Evolutionary conservation across 2,113 vertebrate species (phyloP), one percentile per base, ranked within the genome.

Genomic region (Colaptes auratus): DNA sequence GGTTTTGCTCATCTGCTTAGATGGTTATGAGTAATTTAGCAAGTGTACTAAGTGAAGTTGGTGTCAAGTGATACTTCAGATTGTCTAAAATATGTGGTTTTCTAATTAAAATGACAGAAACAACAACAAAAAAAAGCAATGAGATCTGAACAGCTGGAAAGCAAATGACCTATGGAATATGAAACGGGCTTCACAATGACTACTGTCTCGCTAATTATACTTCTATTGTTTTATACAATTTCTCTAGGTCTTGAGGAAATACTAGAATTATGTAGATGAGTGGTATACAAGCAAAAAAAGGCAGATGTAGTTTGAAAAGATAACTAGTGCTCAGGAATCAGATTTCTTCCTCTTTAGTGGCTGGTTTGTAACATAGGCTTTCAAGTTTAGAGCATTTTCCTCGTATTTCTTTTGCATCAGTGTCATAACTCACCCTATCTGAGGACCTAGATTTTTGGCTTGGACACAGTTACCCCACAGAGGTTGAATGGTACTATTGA

Each of bases 1-100:
- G 83, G 53, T 63, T 95, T 59, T 1, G 23, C 14, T 64, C 9
- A 1, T 9, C 17, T 70, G 4, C 27, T 63, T 52, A 11, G 6
- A 20, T 60, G 48, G 11, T 46, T 85, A 46, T 12, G 17, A 72
- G 7, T 55, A 81, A 46, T 74, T 67, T 86, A 30, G 14, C 13
- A 75, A 70, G 7, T 0, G 0, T 59, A 39, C 50, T 58, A 53
- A 58, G 4, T 59, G 50, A 31, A 39, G 30, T 0, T 55, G 18
- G 3, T 74, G 52, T 82, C 39, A 66, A 80, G 35, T n/a, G 13
- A 10, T 72, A 24, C 15, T 58, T 33, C 58, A 81, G 14, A 35
- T 3, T 7, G 12, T 63, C 33, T 42, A 50, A 83, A 81, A 36
- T 75, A 2, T 19, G 4, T 71, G 6, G 14, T 53, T 86, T 4